These are phyloP conservation scores for Pangasius mekongensis DNA, from an alignment of 2,797 vertebrate genomes.

Conservation along the genomic window DNA sequence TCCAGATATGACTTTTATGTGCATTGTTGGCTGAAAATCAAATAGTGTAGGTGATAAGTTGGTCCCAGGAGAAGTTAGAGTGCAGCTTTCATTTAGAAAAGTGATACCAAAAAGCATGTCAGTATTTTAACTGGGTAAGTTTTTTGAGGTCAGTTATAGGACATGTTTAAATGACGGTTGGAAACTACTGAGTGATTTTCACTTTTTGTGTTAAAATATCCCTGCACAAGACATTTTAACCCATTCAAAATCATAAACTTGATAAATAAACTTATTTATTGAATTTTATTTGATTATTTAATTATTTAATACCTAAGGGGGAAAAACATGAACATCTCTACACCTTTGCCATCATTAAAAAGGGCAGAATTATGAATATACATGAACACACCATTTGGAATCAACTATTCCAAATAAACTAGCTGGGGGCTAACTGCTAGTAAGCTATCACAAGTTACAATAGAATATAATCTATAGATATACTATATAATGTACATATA, in stretches of 20 bases:
- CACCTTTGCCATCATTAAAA: background rate
- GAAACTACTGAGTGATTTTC: background rate
- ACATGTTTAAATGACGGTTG: conserved; percentile 3
- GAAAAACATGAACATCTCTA: background rate
- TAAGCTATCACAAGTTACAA: background rate
- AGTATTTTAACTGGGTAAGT: conserved; percentile 26
- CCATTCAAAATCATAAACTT: background rate
- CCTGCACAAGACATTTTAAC: background rate
- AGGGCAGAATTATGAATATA: background rate
- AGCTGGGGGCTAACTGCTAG: background rate
- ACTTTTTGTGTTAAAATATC: background rate
- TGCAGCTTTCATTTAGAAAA: conserved; percentile 52
- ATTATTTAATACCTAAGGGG: background rate
- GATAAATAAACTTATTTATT: too few relatives aligned
- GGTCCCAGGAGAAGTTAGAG: conserved; percentile 34
- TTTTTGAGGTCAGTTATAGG: conserved; percentile 15
- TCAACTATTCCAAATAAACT: background rate
- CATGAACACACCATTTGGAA: background rate
- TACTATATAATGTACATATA: too few relatives aligned
- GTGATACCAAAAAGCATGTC: conserved; percentile 47
- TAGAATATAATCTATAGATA: too few relatives aligned
- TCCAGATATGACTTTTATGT: conserved; percentile 55
- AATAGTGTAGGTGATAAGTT: conserved; percentile 38
- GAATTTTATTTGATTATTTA: background rate
- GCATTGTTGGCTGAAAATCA: conserved; percentile 42